Conservation (phyloP, 2,113 vertebrate species). For the Coryphaenoides rupestris region DNA sequence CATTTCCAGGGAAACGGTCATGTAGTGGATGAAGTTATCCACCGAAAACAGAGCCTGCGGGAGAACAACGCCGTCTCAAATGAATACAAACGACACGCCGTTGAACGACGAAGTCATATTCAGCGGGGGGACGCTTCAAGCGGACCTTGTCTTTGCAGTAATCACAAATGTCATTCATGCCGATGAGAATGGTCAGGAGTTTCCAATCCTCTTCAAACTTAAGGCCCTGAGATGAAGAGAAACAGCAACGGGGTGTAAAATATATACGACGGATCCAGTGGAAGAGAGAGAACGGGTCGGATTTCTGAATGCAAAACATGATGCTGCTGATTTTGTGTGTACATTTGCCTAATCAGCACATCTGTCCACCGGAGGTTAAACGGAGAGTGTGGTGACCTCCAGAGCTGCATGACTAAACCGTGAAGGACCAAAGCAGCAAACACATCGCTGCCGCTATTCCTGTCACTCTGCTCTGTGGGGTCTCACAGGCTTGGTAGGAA, state of each 20-base stretch:
- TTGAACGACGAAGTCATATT: neutral
- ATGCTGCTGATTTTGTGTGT: no score
- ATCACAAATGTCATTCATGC: constrained; percentile 81
- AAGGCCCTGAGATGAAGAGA: constrained; percentile 55
- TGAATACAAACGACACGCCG: neutral
- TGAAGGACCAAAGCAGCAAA: no score
- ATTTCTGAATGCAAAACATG: neutral
- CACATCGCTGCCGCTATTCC: no score
- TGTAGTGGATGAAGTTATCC: constrained; percentile 75
- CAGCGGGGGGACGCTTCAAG: neutral
- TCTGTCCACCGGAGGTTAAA: neutral
- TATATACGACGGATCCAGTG: neutral
- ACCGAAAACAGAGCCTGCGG: constrained; percentile 71
- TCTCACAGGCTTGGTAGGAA: neutral
- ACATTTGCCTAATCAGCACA: no score
- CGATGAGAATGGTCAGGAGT: constrained; percentile 77
- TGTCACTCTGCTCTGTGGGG: neutral
- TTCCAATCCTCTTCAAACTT: constrained; percentile 79
- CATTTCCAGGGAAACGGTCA: constrained; percentile 75
- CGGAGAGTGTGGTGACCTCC: neutral
- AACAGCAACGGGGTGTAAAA: neutral
- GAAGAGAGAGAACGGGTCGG: neutral
- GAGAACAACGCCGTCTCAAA: constrained; percentile 2
- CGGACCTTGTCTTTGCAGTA: constrained; percentile 79
- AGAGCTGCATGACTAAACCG: no score